phyloP scores from a whole-genome alignment of 2,797 vertebrate genomes.

The Pteropus rufus region DNA sequence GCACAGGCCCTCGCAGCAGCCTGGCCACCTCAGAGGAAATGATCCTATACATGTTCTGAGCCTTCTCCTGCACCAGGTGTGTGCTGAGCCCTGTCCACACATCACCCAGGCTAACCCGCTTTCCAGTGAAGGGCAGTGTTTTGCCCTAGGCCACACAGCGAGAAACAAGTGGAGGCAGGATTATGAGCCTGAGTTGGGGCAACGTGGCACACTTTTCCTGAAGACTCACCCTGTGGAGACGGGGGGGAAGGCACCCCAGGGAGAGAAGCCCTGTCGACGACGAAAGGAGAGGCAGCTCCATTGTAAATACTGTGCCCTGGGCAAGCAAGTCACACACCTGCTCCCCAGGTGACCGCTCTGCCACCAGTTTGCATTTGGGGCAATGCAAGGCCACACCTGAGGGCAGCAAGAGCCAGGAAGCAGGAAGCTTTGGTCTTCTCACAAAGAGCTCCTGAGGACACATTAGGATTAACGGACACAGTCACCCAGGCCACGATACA shows the following conservation, averaged over 20 bases:
- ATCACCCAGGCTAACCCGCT: background rate
- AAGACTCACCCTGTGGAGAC: background rate
- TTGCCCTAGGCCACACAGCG: background rate
- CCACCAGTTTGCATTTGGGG: background rate
- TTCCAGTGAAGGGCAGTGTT: background rate
- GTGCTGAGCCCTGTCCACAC: background rate
- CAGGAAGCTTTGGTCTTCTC: background rate
- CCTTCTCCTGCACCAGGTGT: background rate
- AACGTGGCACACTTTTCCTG: rapidly evolving
- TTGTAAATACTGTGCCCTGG: background rate
- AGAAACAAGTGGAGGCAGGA: background rate
- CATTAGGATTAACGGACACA: background rate
- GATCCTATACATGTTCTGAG: rapidly evolving
- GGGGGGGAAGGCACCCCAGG: rapidly evolving
- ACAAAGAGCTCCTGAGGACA: background rate
- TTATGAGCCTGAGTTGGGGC: background rate
- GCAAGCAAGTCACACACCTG: background rate
- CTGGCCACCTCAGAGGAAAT: background rate
- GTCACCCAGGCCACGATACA: background rate
- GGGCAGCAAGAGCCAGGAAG: background rate
- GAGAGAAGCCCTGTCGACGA: background rate
- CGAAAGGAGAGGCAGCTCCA: background rate
- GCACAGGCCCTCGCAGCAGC: background rate
- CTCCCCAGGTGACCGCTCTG: background rate
- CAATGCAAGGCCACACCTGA: background rate